These are phyloP conservation scores for Agonopterix arenella DNA, from an alignment of 2,888 invertebrate genomes.

Conservation along the genomic window DNA sequence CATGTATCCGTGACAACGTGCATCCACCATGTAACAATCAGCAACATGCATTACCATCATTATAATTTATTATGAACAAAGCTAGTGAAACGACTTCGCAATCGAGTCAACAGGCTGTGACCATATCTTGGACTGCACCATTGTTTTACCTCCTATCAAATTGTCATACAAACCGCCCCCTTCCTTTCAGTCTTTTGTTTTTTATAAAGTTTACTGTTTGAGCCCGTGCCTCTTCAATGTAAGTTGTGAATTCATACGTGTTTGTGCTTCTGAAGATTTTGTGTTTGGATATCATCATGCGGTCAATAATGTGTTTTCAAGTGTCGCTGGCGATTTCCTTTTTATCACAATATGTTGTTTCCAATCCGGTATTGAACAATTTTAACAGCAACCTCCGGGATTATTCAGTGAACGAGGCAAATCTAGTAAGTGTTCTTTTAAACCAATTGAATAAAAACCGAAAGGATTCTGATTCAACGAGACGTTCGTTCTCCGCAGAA, in stretches of 20 bases:
- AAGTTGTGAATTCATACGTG: constrained; percentile 17
- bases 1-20: constrained; percentile 5
- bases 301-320: constrained; percentile 1
- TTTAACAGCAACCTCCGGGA: constrained; percentile 54
- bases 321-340: background rate
- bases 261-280: background rate
- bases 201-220: constrained; percentile 56
- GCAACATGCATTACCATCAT: constrained; percentile 53
- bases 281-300: constrained; percentile 8
- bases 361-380: constrained; percentile 28
- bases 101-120: constrained; percentile 61
- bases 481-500: constrained; percentile 40
- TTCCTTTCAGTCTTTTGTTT: constrained; percentile 31
- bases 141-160: constrained; percentile 61
- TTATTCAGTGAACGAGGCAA: constrained; percentile 35
- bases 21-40: constrained; percentile 54
- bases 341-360: constrained; percentile 4
- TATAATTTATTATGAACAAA: constrained; percentile 52
- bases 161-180: constrained; percentile 56
- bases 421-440: constrained; percentile 26
- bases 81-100: constrained; percentile 65
- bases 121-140: constrained; percentile 52
- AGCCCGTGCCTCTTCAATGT: constrained; percentile 27
- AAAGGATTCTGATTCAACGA: constrained; percentile 8
- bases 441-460: background rate